Base-by-base conservation (phyloP, 2,797 vertebrate genomes). In the Gambusia yucatana region DNA sequence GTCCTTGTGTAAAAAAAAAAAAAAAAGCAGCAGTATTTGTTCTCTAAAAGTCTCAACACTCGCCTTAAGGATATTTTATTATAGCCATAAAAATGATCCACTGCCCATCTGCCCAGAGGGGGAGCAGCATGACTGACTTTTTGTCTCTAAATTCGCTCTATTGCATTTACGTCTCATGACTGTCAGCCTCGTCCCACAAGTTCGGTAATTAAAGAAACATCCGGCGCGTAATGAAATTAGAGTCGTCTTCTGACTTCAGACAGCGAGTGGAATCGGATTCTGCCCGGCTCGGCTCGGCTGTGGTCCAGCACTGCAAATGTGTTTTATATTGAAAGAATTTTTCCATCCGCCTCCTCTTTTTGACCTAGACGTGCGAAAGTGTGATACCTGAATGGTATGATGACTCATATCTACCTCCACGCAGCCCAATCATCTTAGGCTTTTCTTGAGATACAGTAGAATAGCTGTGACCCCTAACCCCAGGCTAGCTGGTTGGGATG, bases 91-190 rank as follows among this genome's bases (percentile, higher is more conserved):
- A 63, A 36, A 63, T 63, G 7, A 33, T 36, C 28, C 59, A 6
- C 16, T 63, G 30, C 30, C 59, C 6, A 3, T 36, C 59, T 63
- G 59, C 59, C 30, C 47, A 41, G 1, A 77, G 63, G 20, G 70
- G 86, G 77, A 39, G 81, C 76, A 63, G 81, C 76, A 63, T 72
- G 82, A 75, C 76, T 57, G 71, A 47, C 75, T 84, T 43, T 69
- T 61, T 76, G 69, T 63, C 63, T 70, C 72, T 43, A 63, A 86
- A 79, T 77, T 55, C 30, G 48, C 61, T 84, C 81, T 74, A 78
- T 73, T 77, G 55, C 71, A 79, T 84, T 87, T 47, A 2, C 75
- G 43, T 88, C 89, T 80, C 61, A 72, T 84, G 82, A 89, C 80
- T 73, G n/a, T 86, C 77, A 76, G 75, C 74, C 30, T 76, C 22